A percentile compares a stretch with the other conserved stretches of the same genome.
Conservation (phyloP, 2,888 invertebrate species). For the Gari tellinella region DNA sequence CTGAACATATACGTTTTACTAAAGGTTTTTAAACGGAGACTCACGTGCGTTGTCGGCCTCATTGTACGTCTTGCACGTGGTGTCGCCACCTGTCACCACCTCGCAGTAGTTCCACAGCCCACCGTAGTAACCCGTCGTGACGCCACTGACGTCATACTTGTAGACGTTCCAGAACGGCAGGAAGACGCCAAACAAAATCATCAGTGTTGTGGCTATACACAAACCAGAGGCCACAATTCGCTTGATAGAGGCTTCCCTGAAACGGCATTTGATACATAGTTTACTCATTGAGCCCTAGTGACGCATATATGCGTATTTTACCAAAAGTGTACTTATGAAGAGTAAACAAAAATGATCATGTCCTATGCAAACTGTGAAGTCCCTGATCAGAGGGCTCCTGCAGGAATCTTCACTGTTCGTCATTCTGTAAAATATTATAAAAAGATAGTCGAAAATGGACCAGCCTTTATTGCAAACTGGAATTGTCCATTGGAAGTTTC, state of each 20-base stretch:
- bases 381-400: no score
- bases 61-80: constrained; percentile 33
- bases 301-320: no score
- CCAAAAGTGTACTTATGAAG: no score
- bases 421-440: no score
- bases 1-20: no score
- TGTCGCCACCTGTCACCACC: constrained; percentile 27
- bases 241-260: constrained; percentile 52
- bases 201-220: constrained; percentile 35
- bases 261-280: constrained; percentile 7
- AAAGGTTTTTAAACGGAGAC: neutral
- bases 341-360: no score
- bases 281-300: no score
- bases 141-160: constrained; percentile 22
- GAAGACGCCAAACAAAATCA: constrained; percentile 47
- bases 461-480: no score
- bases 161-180: constrained; percentile 61
- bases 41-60: constrained; percentile 39
- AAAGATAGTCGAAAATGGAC: no score
- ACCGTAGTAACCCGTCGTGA: constrained; percentile 54
- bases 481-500: no score
- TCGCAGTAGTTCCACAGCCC: constrained; percentile 56
- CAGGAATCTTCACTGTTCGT: no score
- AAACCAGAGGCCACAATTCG: constrained; percentile 52
- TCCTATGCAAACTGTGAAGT: no score